Conservation (phyloP, 2,888 invertebrate genomes). For the Lochmaea capreae region DNA sequence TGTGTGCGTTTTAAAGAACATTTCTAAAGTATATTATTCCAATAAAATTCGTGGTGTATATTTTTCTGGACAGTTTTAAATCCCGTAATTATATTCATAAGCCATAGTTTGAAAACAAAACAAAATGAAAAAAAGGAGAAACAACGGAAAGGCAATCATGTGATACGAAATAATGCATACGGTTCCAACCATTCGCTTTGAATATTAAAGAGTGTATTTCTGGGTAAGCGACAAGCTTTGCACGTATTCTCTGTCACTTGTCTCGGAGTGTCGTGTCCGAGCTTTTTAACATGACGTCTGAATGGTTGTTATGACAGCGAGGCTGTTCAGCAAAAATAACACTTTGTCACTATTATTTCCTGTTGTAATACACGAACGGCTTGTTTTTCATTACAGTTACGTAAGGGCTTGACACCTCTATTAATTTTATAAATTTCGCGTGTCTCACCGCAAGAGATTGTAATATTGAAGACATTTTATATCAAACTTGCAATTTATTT, state of each 20-base stretch:
- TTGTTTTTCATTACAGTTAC: slow-evolving; percentile 40
- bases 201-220: slow-evolving; percentile 57
- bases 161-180: slow-evolving; percentile 52
- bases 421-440: slow-evolving; percentile 27
- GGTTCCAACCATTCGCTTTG: slow-evolving; percentile 46
- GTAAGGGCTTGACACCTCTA: slow-evolving; percentile 42
- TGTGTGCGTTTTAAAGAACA: no score
- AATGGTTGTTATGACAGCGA: slow-evolving; percentile 60
- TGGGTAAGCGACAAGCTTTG: slow-evolving; percentile 60
- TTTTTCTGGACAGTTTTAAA: neutral
- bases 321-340: slow-evolving; percentile 58
- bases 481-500: neutral
- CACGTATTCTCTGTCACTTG: slow-evolving; percentile 60
- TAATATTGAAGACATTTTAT: neutral
- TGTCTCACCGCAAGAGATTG: slow-evolving; percentile 9
- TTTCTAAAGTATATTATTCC: no score
- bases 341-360: slow-evolving; percentile 60
- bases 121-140: slow-evolving; percentile 19
- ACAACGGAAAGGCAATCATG: slow-evolving; percentile 44
- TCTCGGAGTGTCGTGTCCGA: slow-evolving; percentile 55
- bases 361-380: slow-evolving; percentile 42
- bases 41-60: neutral
- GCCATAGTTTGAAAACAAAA: neutral
- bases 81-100: slow-evolving; percentile 15
- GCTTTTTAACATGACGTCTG: slow-evolving; percentile 60